Conservation (phyloP, 2,888 invertebrate genomes). For the Sphecodes monilicornis region DNA sequence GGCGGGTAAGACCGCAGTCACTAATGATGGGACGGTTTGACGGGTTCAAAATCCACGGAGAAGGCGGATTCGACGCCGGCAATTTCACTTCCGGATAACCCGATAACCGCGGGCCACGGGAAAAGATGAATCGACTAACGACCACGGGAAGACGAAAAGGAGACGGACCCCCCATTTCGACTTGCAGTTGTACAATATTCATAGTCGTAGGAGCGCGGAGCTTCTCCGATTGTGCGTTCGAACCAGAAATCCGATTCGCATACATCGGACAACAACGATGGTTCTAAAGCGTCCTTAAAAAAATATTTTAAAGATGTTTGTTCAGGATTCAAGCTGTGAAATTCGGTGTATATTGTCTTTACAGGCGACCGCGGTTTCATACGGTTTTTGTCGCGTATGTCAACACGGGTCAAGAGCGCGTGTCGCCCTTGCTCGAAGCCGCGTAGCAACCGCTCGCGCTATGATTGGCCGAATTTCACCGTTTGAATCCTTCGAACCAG, state of each 20-base stretch:
- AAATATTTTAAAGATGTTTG: neutral
- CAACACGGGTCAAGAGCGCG: no score
- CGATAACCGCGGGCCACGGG: conserved; percentile 40
- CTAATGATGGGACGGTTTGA: conserved; percentile 67
- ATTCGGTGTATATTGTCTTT: no score
- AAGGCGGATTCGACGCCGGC: conserved; percentile 55
- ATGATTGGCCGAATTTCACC: no score
- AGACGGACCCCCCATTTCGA: neutral
- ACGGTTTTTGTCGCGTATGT: no score
- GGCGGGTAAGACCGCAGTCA: conserved; percentile 66
- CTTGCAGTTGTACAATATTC: neutral
- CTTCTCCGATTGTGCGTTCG: neutral
- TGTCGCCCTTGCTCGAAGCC: no score
- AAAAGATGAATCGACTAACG: conserved; percentile 1
- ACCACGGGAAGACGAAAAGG: neutral
- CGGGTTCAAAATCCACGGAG: conserved; percentile 44
- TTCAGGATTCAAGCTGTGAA: no score
- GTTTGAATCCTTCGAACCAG: no score
- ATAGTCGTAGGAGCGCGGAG: neutral
- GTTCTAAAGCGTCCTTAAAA: neutral
- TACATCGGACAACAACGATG: neutral
- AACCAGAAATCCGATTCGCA: neutral
- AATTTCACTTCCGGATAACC: conserved; percentile 58
- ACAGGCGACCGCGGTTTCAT: no score
- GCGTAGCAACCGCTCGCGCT: no score